Evolutionary conservation across 2,113 vertebrate species (phyloP).

Genomic region (Sterrhoptilus dennistouni): DNA sequence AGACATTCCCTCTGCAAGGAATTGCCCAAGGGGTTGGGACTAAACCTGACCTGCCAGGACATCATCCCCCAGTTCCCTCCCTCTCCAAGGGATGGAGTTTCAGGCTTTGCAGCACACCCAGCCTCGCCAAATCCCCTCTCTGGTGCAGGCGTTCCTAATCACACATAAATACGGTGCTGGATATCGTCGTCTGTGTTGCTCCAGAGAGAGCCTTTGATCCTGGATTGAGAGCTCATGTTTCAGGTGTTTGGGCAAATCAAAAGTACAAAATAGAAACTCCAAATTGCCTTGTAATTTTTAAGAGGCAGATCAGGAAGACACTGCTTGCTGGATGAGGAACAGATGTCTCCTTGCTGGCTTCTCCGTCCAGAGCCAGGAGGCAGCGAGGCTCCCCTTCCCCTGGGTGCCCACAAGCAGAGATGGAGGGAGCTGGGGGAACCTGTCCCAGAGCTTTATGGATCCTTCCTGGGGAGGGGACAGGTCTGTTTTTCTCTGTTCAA

Average conservation of each 20-base stretch:
- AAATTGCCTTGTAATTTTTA: slow-evolving; percentile 74
- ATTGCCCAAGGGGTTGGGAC: rapidly evolving
- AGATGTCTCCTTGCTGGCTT: slow-evolving; percentile 54
- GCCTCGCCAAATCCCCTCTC: slow-evolving; percentile 28
- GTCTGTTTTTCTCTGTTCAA: not conserved
- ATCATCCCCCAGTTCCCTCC: not conserved
- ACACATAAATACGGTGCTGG: slow-evolving; percentile 9
- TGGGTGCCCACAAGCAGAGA: not conserved
- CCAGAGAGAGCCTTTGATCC: slow-evolving; percentile 56
- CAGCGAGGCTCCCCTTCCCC: not conserved
- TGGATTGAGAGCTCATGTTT: slow-evolving; percentile 68
- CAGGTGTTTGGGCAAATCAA: slow-evolving; percentile 73
- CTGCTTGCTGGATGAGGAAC: slow-evolving; percentile 62
- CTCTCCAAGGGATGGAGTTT: not conserved
- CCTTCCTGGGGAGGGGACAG: not conserved
- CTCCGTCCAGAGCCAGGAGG: not conserved
- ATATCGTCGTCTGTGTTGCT: slow-evolving; percentile 53
- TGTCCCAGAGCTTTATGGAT: not conserved
- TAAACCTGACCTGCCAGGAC: not conserved
- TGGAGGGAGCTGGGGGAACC: rapidly evolving
- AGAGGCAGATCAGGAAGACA: slow-evolving; percentile 73
- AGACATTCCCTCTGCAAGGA: not conserved
- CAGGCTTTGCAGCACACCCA: not conserved
- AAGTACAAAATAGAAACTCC: slow-evolving; percentile 68
- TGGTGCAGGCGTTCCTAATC: slow-evolving; percentile 46